Conservation (phyloP, 2,797 vertebrate species). For the Oreochromis grahami region DNA sequence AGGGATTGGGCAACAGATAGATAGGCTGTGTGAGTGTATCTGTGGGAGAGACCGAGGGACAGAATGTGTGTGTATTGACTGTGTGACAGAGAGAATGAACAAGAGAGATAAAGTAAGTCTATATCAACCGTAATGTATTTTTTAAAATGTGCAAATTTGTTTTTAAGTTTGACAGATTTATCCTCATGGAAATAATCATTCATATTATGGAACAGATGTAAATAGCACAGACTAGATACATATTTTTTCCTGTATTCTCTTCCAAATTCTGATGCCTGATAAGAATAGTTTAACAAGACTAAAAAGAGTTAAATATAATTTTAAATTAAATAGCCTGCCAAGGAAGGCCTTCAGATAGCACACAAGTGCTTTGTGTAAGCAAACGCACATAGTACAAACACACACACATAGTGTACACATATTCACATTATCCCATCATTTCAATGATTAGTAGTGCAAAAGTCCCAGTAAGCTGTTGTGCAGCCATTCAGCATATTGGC, state of each 20-base stretch:
- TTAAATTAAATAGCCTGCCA: not conserved
- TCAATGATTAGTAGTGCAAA: conserved; percentile 66
- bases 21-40: conserved; percentile 44
- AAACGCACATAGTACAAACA: conserved; percentile 2
- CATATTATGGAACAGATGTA: not conserved
- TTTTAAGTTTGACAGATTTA: not conserved
- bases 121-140: not conserved
- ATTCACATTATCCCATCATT: conserved; percentile 59
- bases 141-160: not conserved
- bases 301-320: not conserved
- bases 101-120: conserved; percentile 17
- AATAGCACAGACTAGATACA: not conserved
- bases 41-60: conserved; percentile 38
- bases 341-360: not conserved
- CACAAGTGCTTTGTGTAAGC: not conserved
- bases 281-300: not conserved
- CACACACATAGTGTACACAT: not conserved
- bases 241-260: not conserved
- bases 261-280: not conserved
- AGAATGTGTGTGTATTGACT: conserved; percentile 50
- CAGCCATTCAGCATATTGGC: conserved; percentile 79
- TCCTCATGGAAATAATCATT: not conserved
- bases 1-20: conserved; percentile 58
- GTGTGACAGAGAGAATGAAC: conserved; percentile 15
- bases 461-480: conserved; percentile 59